Conservation (phyloP, 2,113 vertebrate species). For the Benitochromis conjunctus region DNA sequence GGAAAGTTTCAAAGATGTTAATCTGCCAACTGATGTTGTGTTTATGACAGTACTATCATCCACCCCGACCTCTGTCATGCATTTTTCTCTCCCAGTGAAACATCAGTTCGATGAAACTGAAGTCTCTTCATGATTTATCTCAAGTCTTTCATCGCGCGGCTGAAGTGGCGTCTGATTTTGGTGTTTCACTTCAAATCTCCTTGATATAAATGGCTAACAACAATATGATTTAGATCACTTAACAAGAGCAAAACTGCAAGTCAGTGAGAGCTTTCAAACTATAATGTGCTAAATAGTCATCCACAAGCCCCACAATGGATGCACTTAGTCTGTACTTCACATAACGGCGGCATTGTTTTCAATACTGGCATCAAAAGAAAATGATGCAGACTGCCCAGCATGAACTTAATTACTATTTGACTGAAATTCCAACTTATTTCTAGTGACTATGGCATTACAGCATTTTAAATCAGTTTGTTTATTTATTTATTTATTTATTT, state of each 20-base stretch:
- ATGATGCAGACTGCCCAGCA: neutral
- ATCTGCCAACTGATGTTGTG: neutral
- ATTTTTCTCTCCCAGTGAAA: neutral
- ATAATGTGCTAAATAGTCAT: accelerated
- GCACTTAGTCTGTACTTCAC: neutral
- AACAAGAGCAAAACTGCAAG: neutral
- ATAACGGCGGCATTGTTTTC: neutral
- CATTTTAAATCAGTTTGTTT: neutral
- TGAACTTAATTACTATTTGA: neutral
- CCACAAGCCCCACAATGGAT: neutral
- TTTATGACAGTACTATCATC: neutral
- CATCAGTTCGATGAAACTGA: neutral
- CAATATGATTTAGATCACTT: neutral
- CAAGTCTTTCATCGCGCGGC: accelerated
- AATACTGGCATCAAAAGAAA: neutral
- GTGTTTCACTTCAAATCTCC: neutral
- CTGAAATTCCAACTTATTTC: neutral
- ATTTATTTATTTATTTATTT: neutral
- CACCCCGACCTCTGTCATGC: neutral
- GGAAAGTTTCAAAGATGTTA: neutral
- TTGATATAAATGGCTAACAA: neutral
- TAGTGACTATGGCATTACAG: accelerated
- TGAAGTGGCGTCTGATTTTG: neutral
- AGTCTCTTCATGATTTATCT: neutral
- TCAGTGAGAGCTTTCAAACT: neutral